A percentile compares a stretch with the other conserved stretches of the same genome.
These are phyloP conservation scores for mouse (Mus musculus) DNA, from an alignment of 2,113 vertebrate species.

Conservation along the genomic window DNA sequence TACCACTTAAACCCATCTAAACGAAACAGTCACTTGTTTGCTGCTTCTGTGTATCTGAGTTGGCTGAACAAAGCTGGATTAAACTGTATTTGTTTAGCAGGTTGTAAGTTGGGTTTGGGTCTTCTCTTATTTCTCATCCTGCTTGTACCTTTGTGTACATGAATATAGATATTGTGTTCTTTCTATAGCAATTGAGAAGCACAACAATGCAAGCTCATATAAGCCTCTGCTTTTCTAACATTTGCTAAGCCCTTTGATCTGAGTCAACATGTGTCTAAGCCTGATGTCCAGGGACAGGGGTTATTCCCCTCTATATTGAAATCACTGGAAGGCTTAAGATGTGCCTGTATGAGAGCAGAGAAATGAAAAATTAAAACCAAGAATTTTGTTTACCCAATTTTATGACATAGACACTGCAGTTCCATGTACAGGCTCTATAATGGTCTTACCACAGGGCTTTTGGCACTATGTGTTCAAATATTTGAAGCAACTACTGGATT, in stretches of 20 bases:
- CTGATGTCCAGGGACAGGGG: background rate
- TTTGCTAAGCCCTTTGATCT: background rate
- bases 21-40: constrained; percentile 40
- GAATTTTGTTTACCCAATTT: background rate
- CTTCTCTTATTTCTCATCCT: background rate
- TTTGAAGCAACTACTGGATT: constrained; percentile 36
- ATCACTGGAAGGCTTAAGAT: background rate
- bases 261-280: background rate
- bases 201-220: background rate
- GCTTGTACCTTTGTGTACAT: background rate
- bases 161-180: background rate
- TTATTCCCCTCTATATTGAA: background rate
- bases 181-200: background rate
- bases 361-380: background rate
- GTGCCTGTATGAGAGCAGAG: background rate
- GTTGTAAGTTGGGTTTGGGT: background rate
- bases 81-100: constrained; percentile 18
- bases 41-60: background rate
- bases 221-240: background rate
- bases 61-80: background rate
- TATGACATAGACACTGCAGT: background rate
- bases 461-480: background rate
- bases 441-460: background rate
- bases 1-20: background rate
- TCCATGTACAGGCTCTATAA: background rate